phyloP scores from a whole-genome alignment of 2,113 vertebrate species.

The Dryoscopus gambensis region DNA sequence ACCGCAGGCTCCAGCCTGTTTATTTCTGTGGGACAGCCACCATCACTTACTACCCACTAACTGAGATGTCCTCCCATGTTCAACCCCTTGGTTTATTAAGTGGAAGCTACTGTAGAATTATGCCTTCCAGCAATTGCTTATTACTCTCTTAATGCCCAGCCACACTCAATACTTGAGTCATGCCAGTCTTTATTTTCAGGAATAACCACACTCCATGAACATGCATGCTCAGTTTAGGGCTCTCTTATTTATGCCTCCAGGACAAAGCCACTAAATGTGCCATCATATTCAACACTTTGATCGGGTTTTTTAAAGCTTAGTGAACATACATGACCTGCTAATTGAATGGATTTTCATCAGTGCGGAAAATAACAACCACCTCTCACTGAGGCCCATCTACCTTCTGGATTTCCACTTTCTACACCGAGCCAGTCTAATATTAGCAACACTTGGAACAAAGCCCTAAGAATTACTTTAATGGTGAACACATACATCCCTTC shows the following conservation, averaged over 20 bases:
- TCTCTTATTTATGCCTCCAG: neutral
- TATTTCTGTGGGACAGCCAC: neutral
- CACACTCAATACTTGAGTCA: neutral
- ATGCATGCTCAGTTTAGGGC: neutral
- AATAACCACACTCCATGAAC: neutral
- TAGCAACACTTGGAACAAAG: neutral
- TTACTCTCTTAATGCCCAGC: neutral
- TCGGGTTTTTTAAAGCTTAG: neutral
- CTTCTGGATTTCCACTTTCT: neutral
- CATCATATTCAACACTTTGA: neutral
- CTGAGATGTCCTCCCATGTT: neutral
- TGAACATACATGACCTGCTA: neutral
- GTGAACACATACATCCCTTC: neutral
- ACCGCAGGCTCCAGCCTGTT: neutral
- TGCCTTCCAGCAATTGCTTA: constrained; percentile 1
- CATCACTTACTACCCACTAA: neutral
- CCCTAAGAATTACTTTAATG: neutral
- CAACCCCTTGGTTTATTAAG: neutral
- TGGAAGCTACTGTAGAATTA: neutral
- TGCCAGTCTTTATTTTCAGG: neutral
- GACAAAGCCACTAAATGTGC: neutral
- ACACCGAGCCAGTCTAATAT: neutral
- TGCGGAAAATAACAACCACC: neutral
- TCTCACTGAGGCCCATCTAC: neutral
- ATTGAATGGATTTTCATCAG: neutral